phyloP scores from a whole-genome alignment of 35 echinoderm and acorn worm genomes.

The Heliocidaris erythrogramma region DNA sequence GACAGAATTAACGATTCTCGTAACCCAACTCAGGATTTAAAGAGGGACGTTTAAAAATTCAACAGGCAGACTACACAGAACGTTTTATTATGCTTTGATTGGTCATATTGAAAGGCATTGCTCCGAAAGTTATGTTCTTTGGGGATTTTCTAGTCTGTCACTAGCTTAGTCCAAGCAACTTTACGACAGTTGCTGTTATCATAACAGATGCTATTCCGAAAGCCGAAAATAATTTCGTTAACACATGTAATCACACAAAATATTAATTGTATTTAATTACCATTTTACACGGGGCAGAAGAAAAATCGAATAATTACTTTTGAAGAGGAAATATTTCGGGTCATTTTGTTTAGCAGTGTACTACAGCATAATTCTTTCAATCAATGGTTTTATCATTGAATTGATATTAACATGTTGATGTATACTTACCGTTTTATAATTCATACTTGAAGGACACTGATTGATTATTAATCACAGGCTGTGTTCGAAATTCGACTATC shows the following conservation, averaged over 20 bases:
- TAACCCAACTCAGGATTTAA: neutral
- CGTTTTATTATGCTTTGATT: neutral
- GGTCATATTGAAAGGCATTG: neutral
- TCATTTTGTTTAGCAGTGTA: too few relatives aligned
- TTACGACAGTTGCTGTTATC: neutral
- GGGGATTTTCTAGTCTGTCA: neutral
- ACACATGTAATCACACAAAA: neutral
- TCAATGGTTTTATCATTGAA: too few relatives aligned
- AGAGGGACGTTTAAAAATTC: neutral
- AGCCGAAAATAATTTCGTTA: neutral
- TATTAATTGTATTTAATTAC: neutral
- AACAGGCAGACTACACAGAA: neutral
- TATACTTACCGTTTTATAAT: too few relatives aligned
- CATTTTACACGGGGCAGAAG: neutral
- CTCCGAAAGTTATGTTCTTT: neutral
- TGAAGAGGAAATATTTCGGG: too few relatives aligned
- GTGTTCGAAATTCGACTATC: too few relatives aligned
- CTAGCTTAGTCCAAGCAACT: neutral
- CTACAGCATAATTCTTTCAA: too few relatives aligned
- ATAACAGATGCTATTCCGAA: neutral
- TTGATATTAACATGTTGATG: too few relatives aligned
- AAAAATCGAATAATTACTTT: too few relatives aligned
- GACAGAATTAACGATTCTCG: conserved; percentile 3
- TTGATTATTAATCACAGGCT: too few relatives aligned
- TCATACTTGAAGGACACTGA: too few relatives aligned